These are phyloP conservation scores for Sesia bembeciformis DNA, from an alignment of 2,888 invertebrate genomes.

Conservation along the genomic window DNA sequence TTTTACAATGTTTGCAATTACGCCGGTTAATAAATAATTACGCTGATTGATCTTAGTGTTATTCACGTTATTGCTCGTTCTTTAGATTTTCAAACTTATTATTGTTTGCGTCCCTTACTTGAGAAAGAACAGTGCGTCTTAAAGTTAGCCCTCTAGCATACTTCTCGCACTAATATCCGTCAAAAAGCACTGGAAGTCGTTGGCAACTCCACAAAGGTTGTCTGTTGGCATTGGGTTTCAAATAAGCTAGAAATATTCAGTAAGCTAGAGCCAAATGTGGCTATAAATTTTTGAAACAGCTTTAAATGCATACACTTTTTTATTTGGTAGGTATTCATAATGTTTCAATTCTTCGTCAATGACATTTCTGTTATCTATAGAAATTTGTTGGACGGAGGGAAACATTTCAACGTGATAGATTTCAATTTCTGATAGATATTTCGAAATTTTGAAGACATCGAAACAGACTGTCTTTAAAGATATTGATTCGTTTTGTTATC, in stretches of 20 bases:
- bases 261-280: conserved; percentile 36
- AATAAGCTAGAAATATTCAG: conserved; percentile 25
- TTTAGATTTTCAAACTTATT: too few species aligned
- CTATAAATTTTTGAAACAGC: conserved; percentile 23
- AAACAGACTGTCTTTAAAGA: too few species aligned
- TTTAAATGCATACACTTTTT: conserved; percentile 2
- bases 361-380: neutral
- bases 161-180: conserved; percentile 19
- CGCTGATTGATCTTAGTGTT: too few species aligned
- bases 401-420: too few species aligned
- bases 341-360: neutral
- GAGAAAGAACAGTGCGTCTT: conserved; percentile 2
- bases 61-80: too few species aligned
- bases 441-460: too few species aligned
- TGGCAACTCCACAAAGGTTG: conserved; percentile 34
- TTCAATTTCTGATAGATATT: too few species aligned
- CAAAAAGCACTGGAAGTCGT: conserved; percentile 22
- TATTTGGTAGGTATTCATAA: too few species aligned
- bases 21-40: too few species aligned
- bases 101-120: too few species aligned
- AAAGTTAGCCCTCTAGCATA: conserved; percentile 14
- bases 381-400: neutral
- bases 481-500: too few species aligned
- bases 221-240: conserved; percentile 32
- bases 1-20: too few species aligned